A percentile compares a stretch with the other conserved stretches of the same genome.
These are phyloP conservation scores for Sericinus montela DNA, from an alignment of 2,888 invertebrate genomes.

Conservation along the genomic window DNA sequence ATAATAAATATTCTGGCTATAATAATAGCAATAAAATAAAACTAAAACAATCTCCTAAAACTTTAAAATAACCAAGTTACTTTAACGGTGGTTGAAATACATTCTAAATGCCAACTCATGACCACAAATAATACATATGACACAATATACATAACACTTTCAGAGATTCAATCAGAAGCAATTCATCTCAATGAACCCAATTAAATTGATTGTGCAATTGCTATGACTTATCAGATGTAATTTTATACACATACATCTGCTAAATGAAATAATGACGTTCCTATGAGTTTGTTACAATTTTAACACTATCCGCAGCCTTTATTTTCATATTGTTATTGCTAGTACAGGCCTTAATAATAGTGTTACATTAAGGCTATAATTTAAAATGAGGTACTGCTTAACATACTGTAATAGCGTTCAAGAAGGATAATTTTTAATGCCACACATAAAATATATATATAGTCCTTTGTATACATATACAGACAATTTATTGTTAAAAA, in stretches of 20 bases:
- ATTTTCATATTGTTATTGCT: not conserved
- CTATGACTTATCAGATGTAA: slow-evolving; percentile 6
- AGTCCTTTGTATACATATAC: too few species aligned
- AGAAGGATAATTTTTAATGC: too few species aligned
- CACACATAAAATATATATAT: too few species aligned
- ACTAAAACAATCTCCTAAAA: slow-evolving; percentile 21
- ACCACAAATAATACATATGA: slow-evolving; percentile 18
- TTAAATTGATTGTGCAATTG: slow-evolving; percentile 21
- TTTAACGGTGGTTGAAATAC: slow-evolving; percentile 26
- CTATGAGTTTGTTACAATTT: not conserved
- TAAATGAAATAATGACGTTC: not conserved
- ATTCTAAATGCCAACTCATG: slow-evolving; percentile 29
- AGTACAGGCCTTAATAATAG: slow-evolving; percentile 7
- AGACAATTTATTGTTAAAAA: too few species aligned
- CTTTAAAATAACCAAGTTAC: slow-evolving; percentile 17
- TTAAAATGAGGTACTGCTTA: too few species aligned
- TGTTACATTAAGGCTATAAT: not conserved
- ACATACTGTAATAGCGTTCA: too few species aligned
- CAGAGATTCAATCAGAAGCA: slow-evolving; percentile 37
- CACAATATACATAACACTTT: slow-evolving; percentile 22
- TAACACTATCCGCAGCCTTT: not conserved
- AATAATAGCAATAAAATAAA: slow-evolving; percentile 10
- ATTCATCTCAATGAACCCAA: slow-evolving; percentile 27
- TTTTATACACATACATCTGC: slow-evolving; percentile 10
- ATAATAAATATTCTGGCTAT: slow-evolving; percentile 24